Conservation (phyloP, 1,140 invertebrate species). For the Drosophila elegans region DNA sequence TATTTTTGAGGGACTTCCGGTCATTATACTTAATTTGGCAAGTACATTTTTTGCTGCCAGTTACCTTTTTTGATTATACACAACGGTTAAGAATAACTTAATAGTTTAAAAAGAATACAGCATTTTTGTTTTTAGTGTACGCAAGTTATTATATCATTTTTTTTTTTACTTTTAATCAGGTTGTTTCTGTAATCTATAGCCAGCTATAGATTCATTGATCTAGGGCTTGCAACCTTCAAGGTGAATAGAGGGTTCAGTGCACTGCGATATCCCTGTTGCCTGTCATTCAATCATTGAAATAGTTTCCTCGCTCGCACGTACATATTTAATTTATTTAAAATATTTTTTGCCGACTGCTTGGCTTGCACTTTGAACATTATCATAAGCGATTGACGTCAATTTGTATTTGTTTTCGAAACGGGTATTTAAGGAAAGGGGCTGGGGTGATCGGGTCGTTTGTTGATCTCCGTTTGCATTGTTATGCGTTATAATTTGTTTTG, state of each 20-base stretch:
- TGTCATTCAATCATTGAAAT: slow-evolving; percentile 44
- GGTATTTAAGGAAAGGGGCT: slow-evolving; percentile 11
- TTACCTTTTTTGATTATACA: no score
- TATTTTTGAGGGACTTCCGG: no score
- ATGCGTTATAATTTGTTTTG: slow-evolving; percentile 49
- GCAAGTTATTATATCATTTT: no score
- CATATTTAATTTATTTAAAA: slow-evolving; percentile 37
- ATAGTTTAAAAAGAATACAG: no score
- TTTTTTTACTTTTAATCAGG: neutral
- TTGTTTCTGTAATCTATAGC: neutral
- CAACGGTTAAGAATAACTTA: no score
- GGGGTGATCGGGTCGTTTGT: slow-evolving; percentile 44
- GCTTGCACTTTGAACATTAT: slow-evolving; percentile 70
- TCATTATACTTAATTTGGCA: no score
- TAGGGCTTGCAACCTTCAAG: neutral
- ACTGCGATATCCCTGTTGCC: neutral
- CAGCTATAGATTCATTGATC: neutral
- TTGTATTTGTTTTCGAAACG: slow-evolving; percentile 58
- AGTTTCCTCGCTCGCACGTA: slow-evolving; percentile 42
- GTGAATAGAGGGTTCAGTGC: neutral
- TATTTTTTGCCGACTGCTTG: slow-evolving; percentile 10
- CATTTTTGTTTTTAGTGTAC: no score
- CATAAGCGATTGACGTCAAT: slow-evolving; percentile 73
- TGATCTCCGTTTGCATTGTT: slow-evolving; percentile 46
- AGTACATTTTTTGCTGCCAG: no score